phyloP scores from a whole-genome alignment of 92 coral and sea anemone genomes.

The Virgularia gustaviana region DNA sequence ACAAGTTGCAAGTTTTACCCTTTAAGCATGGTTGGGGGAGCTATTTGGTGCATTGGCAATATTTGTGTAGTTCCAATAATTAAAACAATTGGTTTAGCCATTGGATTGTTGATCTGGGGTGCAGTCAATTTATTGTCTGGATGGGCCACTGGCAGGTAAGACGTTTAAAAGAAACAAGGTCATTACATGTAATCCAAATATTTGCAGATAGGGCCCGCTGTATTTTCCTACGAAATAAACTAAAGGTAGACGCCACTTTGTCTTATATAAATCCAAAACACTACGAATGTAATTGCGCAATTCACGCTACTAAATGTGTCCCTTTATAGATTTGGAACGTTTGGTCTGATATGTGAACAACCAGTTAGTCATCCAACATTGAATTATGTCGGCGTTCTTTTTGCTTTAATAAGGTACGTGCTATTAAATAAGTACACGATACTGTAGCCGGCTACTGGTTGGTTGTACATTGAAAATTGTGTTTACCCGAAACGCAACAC shows the following conservation, averaged over 20 bases:
- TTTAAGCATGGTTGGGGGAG: constrained; percentile 33
- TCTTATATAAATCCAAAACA: no score
- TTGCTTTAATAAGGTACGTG: constrained; percentile 14
- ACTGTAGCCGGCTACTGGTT: no score
- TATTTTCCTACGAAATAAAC: not conserved
- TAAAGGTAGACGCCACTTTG: no score
- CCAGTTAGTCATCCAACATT: constrained; percentile 8
- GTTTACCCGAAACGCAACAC: no score
- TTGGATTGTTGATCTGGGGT: constrained; percentile 35
- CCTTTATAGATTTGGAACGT: constrained; percentile 18
- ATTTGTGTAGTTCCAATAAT: constrained; percentile 38
- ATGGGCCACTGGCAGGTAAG: constrained; percentile 42
- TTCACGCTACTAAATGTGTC: not conserved
- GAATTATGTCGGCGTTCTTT: constrained; percentile 18
- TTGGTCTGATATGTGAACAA: constrained; percentile 27
- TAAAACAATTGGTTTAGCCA: constrained; percentile 38
- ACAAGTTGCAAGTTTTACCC: constrained; percentile 26
- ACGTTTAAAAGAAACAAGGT: not conserved
- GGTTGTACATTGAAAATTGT: no score
- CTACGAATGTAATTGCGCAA: no score
- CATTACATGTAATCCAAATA: not conserved
- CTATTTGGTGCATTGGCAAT: constrained; percentile 35
- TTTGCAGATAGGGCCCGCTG: not conserved
- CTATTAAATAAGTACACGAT: not conserved
- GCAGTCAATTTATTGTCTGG: constrained; percentile 20